Evolutionary conservation across 2,888 invertebrate genomes (phyloP), one percentile per base, ranked within the genome.

Genomic region (Agriopis marginaria): DNA sequence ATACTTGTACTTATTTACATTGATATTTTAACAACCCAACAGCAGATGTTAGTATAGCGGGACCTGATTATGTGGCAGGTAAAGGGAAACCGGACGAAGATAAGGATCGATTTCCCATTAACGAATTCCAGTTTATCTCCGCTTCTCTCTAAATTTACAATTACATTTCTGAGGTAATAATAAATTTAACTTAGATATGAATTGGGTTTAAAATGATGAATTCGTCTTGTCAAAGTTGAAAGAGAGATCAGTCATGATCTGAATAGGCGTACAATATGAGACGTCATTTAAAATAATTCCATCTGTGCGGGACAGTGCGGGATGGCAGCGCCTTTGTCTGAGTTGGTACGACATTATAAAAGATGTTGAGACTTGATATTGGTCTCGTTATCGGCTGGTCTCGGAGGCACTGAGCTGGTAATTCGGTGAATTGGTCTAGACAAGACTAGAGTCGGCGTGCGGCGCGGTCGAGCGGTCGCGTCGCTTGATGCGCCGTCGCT

Each of bases 391-490:
- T 51, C 23, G 40, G 32, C 23, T 32, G 23, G 58, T 44, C 12
- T 45, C 45, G 8, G 45, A 45, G 10, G 42, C 17, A 47, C 23
- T 44, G 44, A 53, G 62, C 12, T 58, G 23, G 12, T 44, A 17
- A n/a, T 59, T 59, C 39, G 14, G 11, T 53, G 39, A 65, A 59
- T 59, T 59, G 51, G 51, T 59, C 59, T 65, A 65, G 64, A 58
- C 64, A n/a, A 64, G 65, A 8, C 23, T 1, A 9, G 9, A 42
- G 23, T 11, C 23, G 51, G 10, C 23, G 10, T 23, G 1, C 6
- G 14, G 17, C n/a, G n/a, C 54, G 63, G 11, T 32, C 32, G 8
- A 7, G 39, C 32, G 14, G 55, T 42, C 12, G 49, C 12, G 42
- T 23, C 47, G n/a, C 40, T 8, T 5, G 49, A 63, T 17, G 40